Evolutionary conservation across 1,140 invertebrate genomes (phyloP).

Genomic region (Drosophila parabipectinata): DNA sequence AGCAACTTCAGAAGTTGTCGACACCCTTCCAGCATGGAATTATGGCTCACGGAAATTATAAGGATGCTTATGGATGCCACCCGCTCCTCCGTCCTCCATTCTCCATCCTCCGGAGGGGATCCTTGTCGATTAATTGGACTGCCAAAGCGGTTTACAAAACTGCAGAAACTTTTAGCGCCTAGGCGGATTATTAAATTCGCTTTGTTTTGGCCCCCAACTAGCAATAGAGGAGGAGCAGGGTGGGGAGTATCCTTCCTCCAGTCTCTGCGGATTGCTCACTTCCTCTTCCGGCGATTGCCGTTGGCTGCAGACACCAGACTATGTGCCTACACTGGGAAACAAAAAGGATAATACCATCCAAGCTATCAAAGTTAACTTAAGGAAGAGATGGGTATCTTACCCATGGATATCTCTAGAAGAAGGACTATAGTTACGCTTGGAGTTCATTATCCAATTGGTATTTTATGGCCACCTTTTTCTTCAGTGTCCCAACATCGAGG

Average conservation of each 20-base stretch:
- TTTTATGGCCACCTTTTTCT: neutral
- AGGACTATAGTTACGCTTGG: neutral
- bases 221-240: neutral
- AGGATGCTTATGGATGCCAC: conserved; percentile 11
- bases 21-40: conserved; percentile 36
- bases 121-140: conserved; percentile 70
- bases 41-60: conserved; percentile 34
- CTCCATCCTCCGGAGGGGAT: conserved; percentile 10
- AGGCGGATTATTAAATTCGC: conserved; percentile 72
- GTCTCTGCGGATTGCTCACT: conserved; percentile 65
- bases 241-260: neutral
- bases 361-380: neutral
- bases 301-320: conserved; percentile 21
- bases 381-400: too few species aligned
- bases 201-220: conserved; percentile 34
- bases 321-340: neutral
- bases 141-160: conserved; percentile 65
- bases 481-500: conserved; percentile 13
- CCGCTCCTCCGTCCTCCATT: neutral
- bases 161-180: conserved; percentile 53
- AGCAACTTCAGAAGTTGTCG: conserved; percentile 45
- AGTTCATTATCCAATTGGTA: neutral
- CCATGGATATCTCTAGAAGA: neutral
- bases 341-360: too few species aligned
- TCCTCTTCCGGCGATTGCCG: conserved; percentile 56